Conservation (phyloP, 2,797 vertebrate genomes). For the Pangasius mekongensis region DNA sequence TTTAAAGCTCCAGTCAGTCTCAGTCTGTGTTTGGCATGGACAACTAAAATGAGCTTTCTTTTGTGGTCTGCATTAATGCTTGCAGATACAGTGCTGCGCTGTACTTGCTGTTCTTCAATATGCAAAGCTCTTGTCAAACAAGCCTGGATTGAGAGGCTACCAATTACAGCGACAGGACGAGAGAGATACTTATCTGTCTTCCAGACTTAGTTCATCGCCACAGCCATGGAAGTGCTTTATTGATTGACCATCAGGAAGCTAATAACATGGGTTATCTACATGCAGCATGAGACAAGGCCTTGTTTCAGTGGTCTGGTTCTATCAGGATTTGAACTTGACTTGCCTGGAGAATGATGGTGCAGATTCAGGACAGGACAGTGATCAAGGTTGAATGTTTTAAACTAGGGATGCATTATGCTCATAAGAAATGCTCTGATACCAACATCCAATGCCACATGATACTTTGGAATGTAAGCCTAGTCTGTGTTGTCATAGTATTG, state of each 20-base stretch:
- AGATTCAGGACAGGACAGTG: slow-evolving; percentile 37
- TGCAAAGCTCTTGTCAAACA: slow-evolving; percentile 79
- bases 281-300: slow-evolving; percentile 76
- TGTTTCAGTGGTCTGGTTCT: slow-evolving; percentile 70
- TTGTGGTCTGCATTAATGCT: slow-evolving; percentile 55
- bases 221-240: slow-evolving; percentile 78
- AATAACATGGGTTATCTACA: slow-evolving; percentile 87
- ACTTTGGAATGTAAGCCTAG: neutral
- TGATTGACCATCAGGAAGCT: slow-evolving; percentile 83
- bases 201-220: slow-evolving; percentile 77
- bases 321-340: slow-evolving; percentile 78
- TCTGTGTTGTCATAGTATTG: too few species aligned
- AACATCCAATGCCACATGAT: neutral
- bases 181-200: slow-evolving; percentile 81
- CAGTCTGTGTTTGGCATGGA: slow-evolving; percentile 44
- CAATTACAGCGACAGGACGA: slow-evolving; percentile 78
- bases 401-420: neutral
- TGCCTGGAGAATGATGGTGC: slow-evolving; percentile 54
- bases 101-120: slow-evolving; percentile 72
- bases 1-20: slow-evolving; percentile 12
- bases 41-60: slow-evolving; percentile 49
- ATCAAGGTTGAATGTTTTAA: slow-evolving; percentile 5
- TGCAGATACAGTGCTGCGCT: slow-evolving; percentile 42
- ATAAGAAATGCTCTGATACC: neutral
- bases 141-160: slow-evolving; percentile 78